Base-by-base conservation (phyloP, 2,888 invertebrate species). In the Pemphredon lugubris region DNA sequence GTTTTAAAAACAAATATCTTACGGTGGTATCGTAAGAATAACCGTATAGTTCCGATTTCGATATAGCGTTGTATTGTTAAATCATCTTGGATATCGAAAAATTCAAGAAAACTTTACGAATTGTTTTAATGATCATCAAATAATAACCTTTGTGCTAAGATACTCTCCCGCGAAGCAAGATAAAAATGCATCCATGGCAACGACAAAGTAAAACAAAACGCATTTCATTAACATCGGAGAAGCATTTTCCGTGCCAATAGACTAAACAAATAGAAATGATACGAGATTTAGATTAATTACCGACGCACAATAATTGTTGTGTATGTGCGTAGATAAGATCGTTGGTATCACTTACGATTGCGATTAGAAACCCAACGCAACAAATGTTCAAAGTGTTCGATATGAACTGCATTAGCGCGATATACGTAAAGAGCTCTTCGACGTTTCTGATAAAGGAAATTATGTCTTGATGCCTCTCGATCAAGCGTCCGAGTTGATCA, bases 121-220 rank as follows among this genome's bases (percentile, higher is more conserved):
- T n/a, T n/a, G n/a, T n/a, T n/a, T n/a, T n/a, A n/a, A n/a, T n/a
- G n/a, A n/a, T n/a, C n/a, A n/a, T n/a, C n/a, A 20, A 21, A 14
- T 3, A 42, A 21, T 39, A 11, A 78, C 77, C 76, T 78, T 78
- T 2, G 14, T 58, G 7, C 40, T 61, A 18, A 78, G 58, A 47
- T 79, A 78, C 51, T 78, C 78, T 21, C 80, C 78, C 6, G 69
- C 69, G n/a, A 60, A 79, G 39, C 80, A 78, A n/a, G 70, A 80
- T 50, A 79, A 30, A 18, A 79, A 73, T 4, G 48, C 64, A n/a
- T 79, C 80, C 21, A 65, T 26, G 30, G 73, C 72, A 9, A 79
- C 57, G 11, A 48, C 61, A 2, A 50, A 0, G 3, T 76, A 78
- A 32, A 70, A 78, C 13, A 77, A 2, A n/a, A 73, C n/a, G 16